A percentile compares a stretch with the other conserved stretches of the same genome.
These are phyloP conservation scores for Temnothorax unifasciatus DNA, from an alignment of 2,888 invertebrate genomes.

Conservation along the genomic window DNA sequence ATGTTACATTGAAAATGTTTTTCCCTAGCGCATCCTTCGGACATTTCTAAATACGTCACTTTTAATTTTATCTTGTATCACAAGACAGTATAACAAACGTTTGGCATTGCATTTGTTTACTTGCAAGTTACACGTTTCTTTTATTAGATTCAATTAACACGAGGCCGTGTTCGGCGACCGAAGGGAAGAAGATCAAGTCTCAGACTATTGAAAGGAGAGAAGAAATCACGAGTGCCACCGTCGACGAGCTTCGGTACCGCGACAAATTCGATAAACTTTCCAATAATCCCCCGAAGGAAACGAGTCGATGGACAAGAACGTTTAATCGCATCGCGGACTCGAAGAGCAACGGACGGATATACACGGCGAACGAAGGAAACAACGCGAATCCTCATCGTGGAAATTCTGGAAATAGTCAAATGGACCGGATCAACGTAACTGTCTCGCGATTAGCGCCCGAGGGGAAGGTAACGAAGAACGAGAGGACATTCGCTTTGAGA, in stretches of 20 bases:
- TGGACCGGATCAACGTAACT: not conserved
- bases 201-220: not conserved
- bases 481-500: not conserved
- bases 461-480: not conserved
- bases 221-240: not conserved
- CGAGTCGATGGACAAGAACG: not conserved
- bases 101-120: not conserved
- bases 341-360: not conserved
- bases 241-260: not conserved
- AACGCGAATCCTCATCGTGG: not conserved
- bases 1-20: not conserved
- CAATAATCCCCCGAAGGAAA: not conserved
- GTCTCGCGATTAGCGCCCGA: not conserved
- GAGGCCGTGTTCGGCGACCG: not conserved
- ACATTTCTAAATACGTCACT: not conserved
- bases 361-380: not conserved
- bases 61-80: conserved; percentile 4
- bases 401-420: not conserved
- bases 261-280: not conserved
- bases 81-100: not conserved
- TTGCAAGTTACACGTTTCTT: not conserved
- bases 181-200: not conserved
- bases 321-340: not conserved
- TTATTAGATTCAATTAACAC: not conserved
- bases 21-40: not conserved